Evolutionary conservation across 1,140 invertebrate genomes (phyloP), one percentile per base, ranked within the genome.

Genomic region (Drosophila lowei): DNA sequence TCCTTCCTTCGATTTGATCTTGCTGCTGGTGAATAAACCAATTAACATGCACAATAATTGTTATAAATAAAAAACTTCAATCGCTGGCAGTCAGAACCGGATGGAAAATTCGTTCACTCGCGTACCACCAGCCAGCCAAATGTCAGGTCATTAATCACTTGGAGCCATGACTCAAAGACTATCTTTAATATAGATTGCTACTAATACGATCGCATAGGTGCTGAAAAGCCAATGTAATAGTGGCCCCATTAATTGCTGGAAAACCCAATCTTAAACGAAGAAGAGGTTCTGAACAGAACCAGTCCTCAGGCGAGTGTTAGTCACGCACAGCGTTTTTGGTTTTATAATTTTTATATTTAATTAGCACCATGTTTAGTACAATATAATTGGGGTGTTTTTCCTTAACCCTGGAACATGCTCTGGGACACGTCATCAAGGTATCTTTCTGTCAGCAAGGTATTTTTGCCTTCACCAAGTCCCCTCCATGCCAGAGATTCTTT

Each of bases 11-110:
- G 34, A 38, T 38, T 38, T 3, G 34, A 38, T 38, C 11, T 38
- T 13, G 52, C 46, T 61, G 47, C 58, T 71, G 78, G 79, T 83
- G 79, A 83, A 83, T 84, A 83, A 83, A 83, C 79, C 68, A 83
- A 83, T 83, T 79, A 83, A 68, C 56, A 79, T 84, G 74, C 64
- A 68, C 48, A 79, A 43, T 62, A 65, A 72, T 54, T 54, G 52
- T 65, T 71, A 79, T 55, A 59, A 76, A 74, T 66, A 66, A 46
- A 68, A 18, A 48, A 41, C 41, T 23, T 30, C 56, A 30, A 30
- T 50, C 44, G 21, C 3, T 44, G 28, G 9, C 8, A 28, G 18
- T 59, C 58, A 57, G 63, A 85, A 86, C 83, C 81, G 81, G 81
- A 85, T 85, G 57, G 77, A 76, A 84, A 59, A 53, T 42, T 49